These are phyloP conservation scores for Choristoneura rosaceana DNA, from an alignment of 2,888 invertebrate genomes.

Conservation along the genomic window DNA sequence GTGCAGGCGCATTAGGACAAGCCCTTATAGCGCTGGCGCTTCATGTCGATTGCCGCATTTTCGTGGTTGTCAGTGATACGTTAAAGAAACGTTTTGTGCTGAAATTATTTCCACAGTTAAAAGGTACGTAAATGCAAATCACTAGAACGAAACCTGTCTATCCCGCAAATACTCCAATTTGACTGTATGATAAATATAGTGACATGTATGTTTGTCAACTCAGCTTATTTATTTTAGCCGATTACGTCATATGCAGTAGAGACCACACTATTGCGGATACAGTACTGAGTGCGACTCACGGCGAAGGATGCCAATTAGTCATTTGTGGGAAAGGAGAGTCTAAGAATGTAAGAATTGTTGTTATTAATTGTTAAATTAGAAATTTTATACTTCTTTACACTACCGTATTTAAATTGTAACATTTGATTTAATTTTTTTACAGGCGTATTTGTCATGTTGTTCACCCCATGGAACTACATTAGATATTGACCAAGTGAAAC, in stretches of 20 bases:
- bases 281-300: conserved; percentile 49
- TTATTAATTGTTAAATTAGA: too few relatives aligned
- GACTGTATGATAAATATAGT: background rate
- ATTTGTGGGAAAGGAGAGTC: conserved; percentile 57
- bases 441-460: conserved; percentile 45
- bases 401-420: background rate
- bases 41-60: conserved; percentile 59
- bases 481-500: conserved; percentile 41
- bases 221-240: conserved; percentile 53
- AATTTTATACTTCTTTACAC: too few relatives aligned
- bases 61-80: conserved; percentile 65
- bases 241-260: conserved; percentile 64
- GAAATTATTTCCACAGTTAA: conserved; percentile 62
- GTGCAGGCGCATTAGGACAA: conserved; percentile 68
- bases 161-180: background rate
- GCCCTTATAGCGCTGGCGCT: conserved; percentile 64
- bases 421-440: background rate
- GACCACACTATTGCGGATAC: conserved; percentile 56
- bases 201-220: background rate
- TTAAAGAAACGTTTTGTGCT: conserved; percentile 66
- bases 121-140: conserved; percentile 51
- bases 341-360: conserved; percentile 57
- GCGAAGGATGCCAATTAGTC: conserved; percentile 57
- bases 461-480: conserved; percentile 15
- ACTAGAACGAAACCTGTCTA: too few relatives aligned